Base-by-base conservation (phyloP, 2,797 vertebrate genomes). In the Pipistrellus kuhlii region DNA sequence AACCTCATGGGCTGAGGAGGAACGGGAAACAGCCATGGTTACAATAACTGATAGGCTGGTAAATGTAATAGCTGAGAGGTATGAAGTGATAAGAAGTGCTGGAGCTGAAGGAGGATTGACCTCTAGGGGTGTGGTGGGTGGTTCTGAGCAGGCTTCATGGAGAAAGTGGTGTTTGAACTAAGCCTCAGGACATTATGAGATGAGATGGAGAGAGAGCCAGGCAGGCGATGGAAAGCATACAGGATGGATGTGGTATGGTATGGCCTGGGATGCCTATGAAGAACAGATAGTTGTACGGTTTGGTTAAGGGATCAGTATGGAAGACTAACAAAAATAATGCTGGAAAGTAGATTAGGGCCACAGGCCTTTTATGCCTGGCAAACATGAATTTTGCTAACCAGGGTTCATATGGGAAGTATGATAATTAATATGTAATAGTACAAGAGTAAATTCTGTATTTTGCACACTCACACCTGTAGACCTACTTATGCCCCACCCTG, bases 51-150 rank as follows among this genome's bases (percentile, higher is more conserved):
- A 21, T 15, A 57, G 62, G 44, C 27, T 5, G 23, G 44, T 5
- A 25, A 66, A 44, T 44, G 10, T 44, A 44, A 44, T 44, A 44
- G 7, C 2, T 14, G 25, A 25, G 69, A 51, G n/a, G 15, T 20
- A 15, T 23, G 23, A 69, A 62, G 51, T 10, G 53, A 17, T 6
- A 17, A 2, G 35, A 85, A 30, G 25, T 17, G 41, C 27, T 13
- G 21, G 46, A 64, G 68, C 18, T 66, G 38, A 18, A 44, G 38
- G 8, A 38, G 35, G 57, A 51, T n/a, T 57, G 25, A 59, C 6
- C 23, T 7, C 9, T 6, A 2, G 20, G 25, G 66, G 1, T 9
- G 9, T 13, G 20, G 3, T 3, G 10, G 6, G 13, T 7, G 17
- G 35, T 25, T 78, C 46, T 41, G 17, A 72, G n/a, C 8, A 88